Percentiles rank a stretch among this genome's conserved stretches.
Conservation (phyloP, 1,140 invertebrate genomes). For the Mactra quadrangularis region DNA sequence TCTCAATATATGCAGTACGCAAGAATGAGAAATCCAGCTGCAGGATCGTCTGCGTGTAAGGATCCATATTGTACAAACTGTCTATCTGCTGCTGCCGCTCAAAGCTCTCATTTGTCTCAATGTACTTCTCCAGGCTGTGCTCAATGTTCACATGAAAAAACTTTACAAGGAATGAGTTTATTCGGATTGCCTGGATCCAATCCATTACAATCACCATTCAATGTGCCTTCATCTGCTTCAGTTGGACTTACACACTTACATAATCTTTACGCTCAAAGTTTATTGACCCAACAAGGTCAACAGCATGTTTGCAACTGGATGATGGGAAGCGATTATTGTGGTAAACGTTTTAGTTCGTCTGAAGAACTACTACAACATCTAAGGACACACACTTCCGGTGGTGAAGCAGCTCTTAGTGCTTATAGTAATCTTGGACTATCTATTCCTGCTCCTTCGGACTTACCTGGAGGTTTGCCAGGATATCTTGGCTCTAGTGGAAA, state of each 20-base stretch:
- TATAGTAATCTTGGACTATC: slow-evolving; percentile 69
- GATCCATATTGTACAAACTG: slow-evolving; percentile 98
- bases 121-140: slow-evolving; percentile 96
- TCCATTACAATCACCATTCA: slow-evolving; percentile 40
- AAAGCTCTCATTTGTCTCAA: slow-evolving; percentile 88
- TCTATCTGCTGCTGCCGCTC: slow-evolving; percentile 93
- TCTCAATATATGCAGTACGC: slow-evolving; percentile 90
- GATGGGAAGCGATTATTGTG: slow-evolving; percentile 93
- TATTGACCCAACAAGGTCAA: slow-evolving; percentile 56
- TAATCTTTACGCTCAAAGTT: slow-evolving; percentile 58
- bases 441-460: slow-evolving; percentile 69
- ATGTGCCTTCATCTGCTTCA: slow-evolving; percentile 46
- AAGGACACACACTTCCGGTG: slow-evolving; percentile 93
- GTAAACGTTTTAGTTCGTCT: slow-evolving; percentile 95
- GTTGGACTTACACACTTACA: slow-evolving; percentile 57
- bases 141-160: slow-evolving; percentile 97
- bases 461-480: slow-evolving; percentile 63
- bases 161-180: slow-evolving; percentile 85
- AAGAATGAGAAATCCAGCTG: slow-evolving; percentile 94
- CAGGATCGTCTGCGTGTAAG: slow-evolving; percentile 94
- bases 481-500: slow-evolving; percentile 83
- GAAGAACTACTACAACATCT: slow-evolving; percentile 98
- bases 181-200: slow-evolving; percentile 67
- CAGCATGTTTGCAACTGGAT: slow-evolving; percentile 95
- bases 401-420: slow-evolving; percentile 82